Conservation (phyloP, 2,797 vertebrate genomes). For the Carcharodon carcharias region DNA sequence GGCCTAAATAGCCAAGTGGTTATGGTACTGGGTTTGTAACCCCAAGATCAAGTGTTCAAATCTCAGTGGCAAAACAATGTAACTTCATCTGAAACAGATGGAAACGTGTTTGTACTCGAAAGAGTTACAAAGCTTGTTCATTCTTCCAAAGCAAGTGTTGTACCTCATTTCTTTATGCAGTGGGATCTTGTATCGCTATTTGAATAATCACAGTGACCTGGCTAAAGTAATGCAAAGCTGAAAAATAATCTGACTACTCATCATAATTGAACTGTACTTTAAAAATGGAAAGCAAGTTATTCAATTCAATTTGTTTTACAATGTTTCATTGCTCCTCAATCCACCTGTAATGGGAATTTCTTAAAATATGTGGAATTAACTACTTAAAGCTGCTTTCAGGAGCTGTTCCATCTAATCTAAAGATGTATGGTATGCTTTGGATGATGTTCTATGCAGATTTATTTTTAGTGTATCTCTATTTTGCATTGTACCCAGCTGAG, state of each 20-base stretch:
- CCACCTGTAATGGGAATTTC: background rate
- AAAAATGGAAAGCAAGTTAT: background rate
- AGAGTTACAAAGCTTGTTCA: no score
- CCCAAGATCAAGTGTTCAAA: no score
- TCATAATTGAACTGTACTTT: background rate
- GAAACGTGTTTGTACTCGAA: no score
- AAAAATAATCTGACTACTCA: background rate
- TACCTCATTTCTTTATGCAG: background rate
- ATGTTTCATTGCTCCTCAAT: background rate
- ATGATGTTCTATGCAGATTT: background rate
- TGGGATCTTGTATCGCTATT: background rate
- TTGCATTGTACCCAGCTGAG: background rate
- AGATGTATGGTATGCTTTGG: background rate
- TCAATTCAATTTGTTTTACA: background rate
- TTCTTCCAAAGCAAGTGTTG: background rate
- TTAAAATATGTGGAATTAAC: background rate
- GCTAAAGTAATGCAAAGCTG: background rate
- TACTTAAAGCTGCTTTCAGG: background rate
- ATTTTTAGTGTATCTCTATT: background rate
- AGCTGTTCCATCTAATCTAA: background rate
- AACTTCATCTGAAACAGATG: no score
- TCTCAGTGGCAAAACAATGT: no score
- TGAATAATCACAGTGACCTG: background rate
- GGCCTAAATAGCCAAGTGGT: no score
- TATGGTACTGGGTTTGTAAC: no score